Evolutionary conservation across 2,797 vertebrate species (phyloP).

Genomic region (Cossypha niveicapilla): DNA sequence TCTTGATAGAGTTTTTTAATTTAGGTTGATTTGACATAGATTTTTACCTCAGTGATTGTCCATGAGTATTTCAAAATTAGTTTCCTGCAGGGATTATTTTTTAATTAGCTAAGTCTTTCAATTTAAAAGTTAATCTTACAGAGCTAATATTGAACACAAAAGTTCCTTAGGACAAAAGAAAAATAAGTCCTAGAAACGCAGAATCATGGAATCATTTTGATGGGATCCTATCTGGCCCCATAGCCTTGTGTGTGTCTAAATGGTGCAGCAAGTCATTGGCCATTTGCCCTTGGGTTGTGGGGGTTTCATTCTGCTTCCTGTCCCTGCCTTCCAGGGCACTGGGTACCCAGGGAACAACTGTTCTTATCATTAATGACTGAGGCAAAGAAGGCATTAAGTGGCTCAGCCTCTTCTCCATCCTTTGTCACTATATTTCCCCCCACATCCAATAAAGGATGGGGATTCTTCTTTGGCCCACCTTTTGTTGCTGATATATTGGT

Average conservation of each 20-base stretch:
- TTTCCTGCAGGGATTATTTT: not conserved
- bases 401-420: not conserved
- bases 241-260: not conserved
- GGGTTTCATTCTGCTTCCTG: not conserved
- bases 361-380: not conserved
- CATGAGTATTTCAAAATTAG: not conserved
- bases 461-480: not conserved
- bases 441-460: not conserved
- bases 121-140: not conserved
- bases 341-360: not conserved
- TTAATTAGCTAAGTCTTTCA: not conserved
- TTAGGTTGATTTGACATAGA: not conserved
- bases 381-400: not conserved
- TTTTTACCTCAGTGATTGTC: not conserved
- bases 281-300: not conserved
- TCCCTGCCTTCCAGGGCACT: not conserved
- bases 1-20: not conserved
- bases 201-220: not conserved
- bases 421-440: not conserved
- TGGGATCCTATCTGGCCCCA: not conserved
- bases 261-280: not conserved
- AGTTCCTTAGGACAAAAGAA: not conserved
- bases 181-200: not conserved
- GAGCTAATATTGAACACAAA: not conserved
- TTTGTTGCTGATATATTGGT: not conserved